A percentile compares a stretch with the other conserved stretches of the same genome.
phyloP scores from a whole-genome alignment of 2,888 invertebrate species.

The Nephrotoma appendiculata region DNA sequence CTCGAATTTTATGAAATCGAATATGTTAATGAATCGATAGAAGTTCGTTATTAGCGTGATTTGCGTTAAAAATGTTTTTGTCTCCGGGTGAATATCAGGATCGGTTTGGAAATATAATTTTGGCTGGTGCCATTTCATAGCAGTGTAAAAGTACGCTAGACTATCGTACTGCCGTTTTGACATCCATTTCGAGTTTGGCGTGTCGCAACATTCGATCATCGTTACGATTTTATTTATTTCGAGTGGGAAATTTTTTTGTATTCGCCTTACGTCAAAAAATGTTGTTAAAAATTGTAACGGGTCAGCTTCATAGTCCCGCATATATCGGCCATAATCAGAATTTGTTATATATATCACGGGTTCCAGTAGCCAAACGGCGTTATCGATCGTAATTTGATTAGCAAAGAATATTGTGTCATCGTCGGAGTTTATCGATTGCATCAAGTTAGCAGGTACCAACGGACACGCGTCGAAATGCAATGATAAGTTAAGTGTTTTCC shows the following conservation, averaged over 20 bases:
- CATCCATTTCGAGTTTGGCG: neutral
- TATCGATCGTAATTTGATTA: neutral
- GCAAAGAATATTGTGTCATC: neutral
- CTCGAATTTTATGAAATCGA: neutral
- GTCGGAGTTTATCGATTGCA: neutral
- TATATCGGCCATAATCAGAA: neutral
- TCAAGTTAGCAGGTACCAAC: neutral
- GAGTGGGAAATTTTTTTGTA: neutral
- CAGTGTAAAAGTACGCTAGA: neutral
- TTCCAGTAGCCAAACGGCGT: neutral
- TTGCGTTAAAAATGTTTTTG: neutral
- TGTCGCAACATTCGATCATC: neutral
- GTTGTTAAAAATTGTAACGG: neutral
- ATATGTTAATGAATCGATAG: neutral
- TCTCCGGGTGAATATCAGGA: neutral
- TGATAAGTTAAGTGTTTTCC: neutral
- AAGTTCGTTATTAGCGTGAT: neutral
- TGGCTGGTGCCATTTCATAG: neutral
- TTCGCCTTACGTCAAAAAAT: neutral
- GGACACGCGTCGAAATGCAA: neutral
- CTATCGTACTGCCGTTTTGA: neutral
- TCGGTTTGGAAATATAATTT: neutral
- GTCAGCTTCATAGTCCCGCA: neutral
- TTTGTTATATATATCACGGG: neutral
- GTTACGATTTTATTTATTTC: neutral